Evolutionary conservation across 1,140 invertebrate genomes (phyloP), one percentile per base, ranked within the genome.

Genomic region (Dendrolimus kikuchii): DNA sequence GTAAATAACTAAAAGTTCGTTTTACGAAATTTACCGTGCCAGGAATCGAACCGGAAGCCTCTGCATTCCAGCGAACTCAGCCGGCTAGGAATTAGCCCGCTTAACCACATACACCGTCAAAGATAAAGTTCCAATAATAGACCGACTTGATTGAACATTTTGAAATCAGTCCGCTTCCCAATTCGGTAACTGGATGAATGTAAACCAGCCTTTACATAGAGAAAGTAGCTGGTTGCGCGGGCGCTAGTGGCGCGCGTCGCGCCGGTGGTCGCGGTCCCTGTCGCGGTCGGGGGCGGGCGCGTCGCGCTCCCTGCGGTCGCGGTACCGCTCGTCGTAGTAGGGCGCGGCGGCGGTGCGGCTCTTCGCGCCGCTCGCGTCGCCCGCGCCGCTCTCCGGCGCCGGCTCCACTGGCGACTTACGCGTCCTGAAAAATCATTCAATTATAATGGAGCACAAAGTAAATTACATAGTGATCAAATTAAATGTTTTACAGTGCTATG

Each of bases 311-410:
- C 90, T 78, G 43, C 92, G 89, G 71, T 94, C 93, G 67, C 93
- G 90, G 88, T 95, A 94, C 59, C 94, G 89, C 80, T 94, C 93
- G 64, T 95, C 93, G 88, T 95, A 95, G 89, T 95, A 95, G 60
- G 93, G 90, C 83, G 91, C 85, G 58, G 89, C 89, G 68, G 90
- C 88, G 54, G 88, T 82, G 61, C 90, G 85, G 71, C 89, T 89
- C 86, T 92, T 90, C 71, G 90, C 84, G 75, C 77, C 74, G 38
- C 79, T 66, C 40, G 89, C 80, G 40, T 88, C 87, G 6, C 88
- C 85, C 5, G 86, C 79, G 5, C 87, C 76, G n/a, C 64, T 55
- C 53, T 87, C 85, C 6, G 66, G 67, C 40, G 71, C 85, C 7
- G 81, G 71, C 49, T 88, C 85, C 40, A 84, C 88, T 23, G 89